Percentiles rank a stretch among this genome's conserved stretches.
Evolutionary conservation across 2,888 invertebrate genomes (phyloP).

Genomic region (Pristionchus arcanus): DNA sequence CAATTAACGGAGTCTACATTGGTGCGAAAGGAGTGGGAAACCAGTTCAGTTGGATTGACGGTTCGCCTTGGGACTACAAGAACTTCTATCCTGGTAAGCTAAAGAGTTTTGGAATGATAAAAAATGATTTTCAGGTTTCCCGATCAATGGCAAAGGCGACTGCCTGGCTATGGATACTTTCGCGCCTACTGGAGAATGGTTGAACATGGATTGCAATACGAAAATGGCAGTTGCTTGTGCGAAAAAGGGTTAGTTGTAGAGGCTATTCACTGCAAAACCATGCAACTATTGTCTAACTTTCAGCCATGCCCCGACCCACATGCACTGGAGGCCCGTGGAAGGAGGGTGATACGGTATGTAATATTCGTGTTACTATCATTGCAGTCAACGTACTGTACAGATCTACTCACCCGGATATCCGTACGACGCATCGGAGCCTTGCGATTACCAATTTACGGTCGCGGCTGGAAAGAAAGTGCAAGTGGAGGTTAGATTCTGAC

Average conservation of each 20-base stretch:
- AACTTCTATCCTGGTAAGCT: not conserved
- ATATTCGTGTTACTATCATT: not conserved
- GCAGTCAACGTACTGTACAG: not conserved
- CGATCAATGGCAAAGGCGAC: not conserved
- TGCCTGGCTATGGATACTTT: not conserved
- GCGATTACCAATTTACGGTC: not conserved
- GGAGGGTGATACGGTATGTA: not conserved
- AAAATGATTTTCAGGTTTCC: not conserved
- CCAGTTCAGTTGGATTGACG: not conserved
- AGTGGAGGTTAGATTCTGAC: not conserved
- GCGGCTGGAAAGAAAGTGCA: not conserved
- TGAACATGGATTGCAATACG: conserved; percentile 7
- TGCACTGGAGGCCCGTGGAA: not conserved
- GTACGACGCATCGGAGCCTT: not conserved
- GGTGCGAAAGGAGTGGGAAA: not conserved
- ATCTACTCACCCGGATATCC: not conserved
- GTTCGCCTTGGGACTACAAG: not conserved
- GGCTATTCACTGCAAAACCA: too few relatives aligned
- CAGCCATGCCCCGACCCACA: not conserved
- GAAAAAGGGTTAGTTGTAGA: not conserved
- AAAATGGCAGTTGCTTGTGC: not conserved
- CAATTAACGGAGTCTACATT: not conserved
- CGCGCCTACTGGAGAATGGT: not conserved
- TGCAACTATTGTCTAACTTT: not conserved
- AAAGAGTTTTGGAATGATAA: not conserved